Conservation (phyloP, 2,113 vertebrate species). For the Cyanoramphus novaezelandiae region DNA sequence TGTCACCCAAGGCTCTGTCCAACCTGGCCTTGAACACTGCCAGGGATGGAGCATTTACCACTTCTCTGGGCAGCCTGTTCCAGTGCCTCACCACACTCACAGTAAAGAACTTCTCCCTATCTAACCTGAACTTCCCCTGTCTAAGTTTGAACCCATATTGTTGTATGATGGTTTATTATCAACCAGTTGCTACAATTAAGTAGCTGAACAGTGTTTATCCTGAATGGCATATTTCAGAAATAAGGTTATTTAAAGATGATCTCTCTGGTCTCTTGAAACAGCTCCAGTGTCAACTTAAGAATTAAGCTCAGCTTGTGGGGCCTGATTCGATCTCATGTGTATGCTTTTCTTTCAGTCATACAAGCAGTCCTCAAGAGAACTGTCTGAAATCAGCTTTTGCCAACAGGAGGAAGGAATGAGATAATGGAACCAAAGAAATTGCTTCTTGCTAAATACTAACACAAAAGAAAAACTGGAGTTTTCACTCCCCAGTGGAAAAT, state of each 20-base stretch:
- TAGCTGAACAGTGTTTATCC: not conserved
- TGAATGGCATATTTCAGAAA: not conserved
- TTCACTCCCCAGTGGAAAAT: not conserved
- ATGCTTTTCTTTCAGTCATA: not conserved
- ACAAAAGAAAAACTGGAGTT: not conserved
- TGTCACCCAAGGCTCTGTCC: not conserved
- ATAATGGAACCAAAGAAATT: constrained; percentile 1
- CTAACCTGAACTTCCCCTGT: not conserved
- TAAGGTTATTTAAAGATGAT: constrained; percentile 1
- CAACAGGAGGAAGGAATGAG: constrained; percentile 16
- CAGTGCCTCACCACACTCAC: not conserved
- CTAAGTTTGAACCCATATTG: not conserved
- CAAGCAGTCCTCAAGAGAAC: not conserved
- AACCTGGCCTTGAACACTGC: not conserved
- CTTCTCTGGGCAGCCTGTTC: not conserved
- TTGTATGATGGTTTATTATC: not conserved
- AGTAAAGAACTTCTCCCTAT: not conserved
- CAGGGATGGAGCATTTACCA: not conserved
- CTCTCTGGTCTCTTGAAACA: not conserved
- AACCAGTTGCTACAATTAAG: not conserved
- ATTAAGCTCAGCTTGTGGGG: not conserved
- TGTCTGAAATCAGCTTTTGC: constrained; percentile 28
- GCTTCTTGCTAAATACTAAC: not conserved
- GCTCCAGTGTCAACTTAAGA: constrained; percentile 14
- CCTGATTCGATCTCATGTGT: not conserved